Evolutionary conservation across 2,888 invertebrate species (phyloP).

Genomic region (Vannuccia rotundouncinata): DNA sequence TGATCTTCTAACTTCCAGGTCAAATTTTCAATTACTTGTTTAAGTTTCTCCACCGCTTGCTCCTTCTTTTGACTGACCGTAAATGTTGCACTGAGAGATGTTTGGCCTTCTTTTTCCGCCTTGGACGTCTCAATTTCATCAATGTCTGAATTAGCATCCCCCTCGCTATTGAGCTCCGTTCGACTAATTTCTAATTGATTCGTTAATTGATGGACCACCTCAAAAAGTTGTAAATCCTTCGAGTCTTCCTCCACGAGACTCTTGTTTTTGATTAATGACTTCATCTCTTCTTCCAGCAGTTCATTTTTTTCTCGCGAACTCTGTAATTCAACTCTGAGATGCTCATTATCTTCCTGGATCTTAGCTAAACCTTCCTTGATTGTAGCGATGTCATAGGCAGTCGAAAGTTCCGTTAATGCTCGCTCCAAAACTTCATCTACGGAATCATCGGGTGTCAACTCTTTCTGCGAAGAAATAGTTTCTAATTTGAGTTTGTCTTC

Average conservation of each 20-base stretch:
- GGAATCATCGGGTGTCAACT: background rate
- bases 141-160: too few species aligned
- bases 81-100: background rate
- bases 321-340: background rate
- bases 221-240: background rate
- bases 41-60: too few species aligned
- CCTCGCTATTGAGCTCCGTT: too few species aligned
- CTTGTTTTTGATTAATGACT: background rate
- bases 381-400: background rate
- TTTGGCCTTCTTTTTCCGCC: background rate
- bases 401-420: background rate
- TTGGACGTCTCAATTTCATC: background rate
- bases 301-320: background rate
- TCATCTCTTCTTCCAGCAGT: background rate
- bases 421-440: background rate
- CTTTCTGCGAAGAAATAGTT: background rate
- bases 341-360: background rate
- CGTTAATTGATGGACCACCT: background rate
- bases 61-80: background rate
- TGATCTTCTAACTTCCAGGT: background rate
- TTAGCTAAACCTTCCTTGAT: background rate
- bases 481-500: background rate
- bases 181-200: too few species aligned
- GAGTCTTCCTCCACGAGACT: background rate
- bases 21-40: too few species aligned